Conservation (phyloP, 2,888 invertebrate genomes). For the Leucania comma region DNA sequence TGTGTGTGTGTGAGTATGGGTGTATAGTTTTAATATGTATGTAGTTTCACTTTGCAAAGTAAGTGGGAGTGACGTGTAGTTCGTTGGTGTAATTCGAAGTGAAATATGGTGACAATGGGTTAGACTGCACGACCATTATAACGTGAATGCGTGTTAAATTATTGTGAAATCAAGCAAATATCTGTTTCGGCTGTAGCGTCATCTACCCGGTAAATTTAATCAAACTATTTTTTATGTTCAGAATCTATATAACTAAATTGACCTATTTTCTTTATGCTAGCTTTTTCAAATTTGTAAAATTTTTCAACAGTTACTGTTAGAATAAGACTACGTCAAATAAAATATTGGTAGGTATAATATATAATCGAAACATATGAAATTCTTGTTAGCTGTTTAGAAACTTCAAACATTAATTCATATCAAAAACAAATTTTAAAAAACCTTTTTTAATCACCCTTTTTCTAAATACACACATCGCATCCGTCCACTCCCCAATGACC, state of each 20-base stretch:
- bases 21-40: slow-evolving; percentile 35
- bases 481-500: slow-evolving; percentile 1
- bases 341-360: too few species aligned
- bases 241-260: background rate
- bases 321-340: too few species aligned
- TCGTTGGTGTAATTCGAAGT: slow-evolving; percentile 38
- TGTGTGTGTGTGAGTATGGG: background rate
- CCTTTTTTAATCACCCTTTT: background rate
- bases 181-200: background rate
- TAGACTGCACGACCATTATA: background rate
- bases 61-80: slow-evolving; percentile 37
- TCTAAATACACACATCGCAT: background rate
- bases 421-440: too few species aligned
- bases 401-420: too few species aligned
- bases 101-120: slow-evolving; percentile 41
- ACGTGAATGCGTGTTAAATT: background rate
- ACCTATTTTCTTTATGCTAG: too few species aligned
- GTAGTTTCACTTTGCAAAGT: slow-evolving; percentile 34
- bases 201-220: too few species aligned
- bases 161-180: background rate
- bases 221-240: background rate
- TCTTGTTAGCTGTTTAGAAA: too few species aligned
- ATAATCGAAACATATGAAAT: too few species aligned
- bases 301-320: too few species aligned
- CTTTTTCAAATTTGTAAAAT: too few species aligned